A percentile compares a stretch with the other conserved stretches of the same genome.
Conservation (phyloP, 1,140 invertebrate genomes). For the Polyergus mexicanus region DNA sequence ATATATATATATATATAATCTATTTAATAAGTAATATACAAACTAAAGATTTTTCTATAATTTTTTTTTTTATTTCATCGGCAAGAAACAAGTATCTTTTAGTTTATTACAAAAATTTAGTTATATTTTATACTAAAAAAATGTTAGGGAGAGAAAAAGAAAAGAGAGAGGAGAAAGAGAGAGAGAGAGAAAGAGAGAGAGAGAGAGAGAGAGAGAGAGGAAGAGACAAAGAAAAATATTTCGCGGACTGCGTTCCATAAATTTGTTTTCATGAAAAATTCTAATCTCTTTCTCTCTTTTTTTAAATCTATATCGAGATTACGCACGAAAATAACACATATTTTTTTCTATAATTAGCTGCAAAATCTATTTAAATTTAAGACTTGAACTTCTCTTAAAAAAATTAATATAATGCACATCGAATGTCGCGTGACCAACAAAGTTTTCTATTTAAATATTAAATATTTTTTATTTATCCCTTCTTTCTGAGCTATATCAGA, state of each 20-base stretch:
- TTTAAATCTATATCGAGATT: too few species aligned
- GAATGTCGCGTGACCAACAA: slow-evolving; percentile 55
- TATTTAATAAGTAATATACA: neutral
- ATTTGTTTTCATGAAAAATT: slow-evolving; percentile 7
- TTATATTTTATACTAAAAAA: neutral
- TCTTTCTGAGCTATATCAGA: neutral
- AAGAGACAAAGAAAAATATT: neutral
- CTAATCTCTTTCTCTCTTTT: too few species aligned
- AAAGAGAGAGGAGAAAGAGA: neutral
- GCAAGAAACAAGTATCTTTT: neutral
- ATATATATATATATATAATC: neutral
- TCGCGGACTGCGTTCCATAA: neutral
- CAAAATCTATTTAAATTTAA: slow-evolving; percentile 70
- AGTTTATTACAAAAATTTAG: neutral
- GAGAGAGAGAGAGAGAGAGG: too few species aligned
- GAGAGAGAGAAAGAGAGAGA: too few species aligned
- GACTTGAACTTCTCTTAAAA: slow-evolving; percentile 65
- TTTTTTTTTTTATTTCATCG: neutral
- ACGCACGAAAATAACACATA: neutral
- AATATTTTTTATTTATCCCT: neutral
- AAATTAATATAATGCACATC: slow-evolving; percentile 61
- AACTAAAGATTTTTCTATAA: neutral
- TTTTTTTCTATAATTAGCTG: neutral
- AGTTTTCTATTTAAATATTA: slow-evolving; percentile 5
- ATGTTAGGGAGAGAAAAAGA: neutral